Conservation (phyloP, 2,888 invertebrate species). For the Torymus tubicola region DNA sequence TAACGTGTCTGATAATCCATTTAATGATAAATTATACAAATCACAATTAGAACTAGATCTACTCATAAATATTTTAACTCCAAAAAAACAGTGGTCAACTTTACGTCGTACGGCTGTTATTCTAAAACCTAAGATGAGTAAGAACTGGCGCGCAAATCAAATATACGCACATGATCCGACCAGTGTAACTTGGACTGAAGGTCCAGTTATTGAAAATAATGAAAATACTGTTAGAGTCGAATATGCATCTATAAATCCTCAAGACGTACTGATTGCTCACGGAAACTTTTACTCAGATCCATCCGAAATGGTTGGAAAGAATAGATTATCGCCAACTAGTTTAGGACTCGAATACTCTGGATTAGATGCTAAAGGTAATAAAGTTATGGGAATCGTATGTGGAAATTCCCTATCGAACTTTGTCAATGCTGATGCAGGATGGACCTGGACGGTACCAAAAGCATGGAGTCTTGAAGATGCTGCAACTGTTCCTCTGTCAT, state of each 20-base stretch:
- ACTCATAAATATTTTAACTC: constrained; percentile 84
- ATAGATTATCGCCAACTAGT: constrained; percentile 77
- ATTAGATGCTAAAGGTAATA: constrained; percentile 74
- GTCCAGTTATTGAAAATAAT: constrained; percentile 71
- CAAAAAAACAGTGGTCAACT: constrained; percentile 79
- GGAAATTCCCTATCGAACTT: constrained; percentile 77
- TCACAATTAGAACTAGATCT: constrained; percentile 84
- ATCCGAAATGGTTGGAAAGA: constrained; percentile 81
- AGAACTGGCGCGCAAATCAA: constrained; percentile 47
- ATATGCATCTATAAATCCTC: constrained; percentile 91
- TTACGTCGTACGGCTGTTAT: not conserved
- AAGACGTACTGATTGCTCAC: constrained; percentile 80
- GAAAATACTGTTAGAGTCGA: constrained; percentile 79
- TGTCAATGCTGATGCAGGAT: constrained; percentile 76
- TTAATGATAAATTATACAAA: constrained; percentile 81
- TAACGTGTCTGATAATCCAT: constrained; percentile 81
- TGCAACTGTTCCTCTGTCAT: constrained; percentile 82
- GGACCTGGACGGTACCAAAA: constrained; percentile 79
- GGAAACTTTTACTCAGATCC: constrained; percentile 91
- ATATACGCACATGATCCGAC: constrained; percentile 73
- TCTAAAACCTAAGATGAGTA: not conserved
- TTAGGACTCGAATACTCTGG: constrained; percentile 84
- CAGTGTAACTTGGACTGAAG: constrained; percentile 89
- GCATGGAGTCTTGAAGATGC: constrained; percentile 82
- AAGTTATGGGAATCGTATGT: constrained; percentile 75